Evolutionary conservation across 2,113 vertebrate genomes (phyloP).

Genomic region (Scomber scombrus): DNA sequence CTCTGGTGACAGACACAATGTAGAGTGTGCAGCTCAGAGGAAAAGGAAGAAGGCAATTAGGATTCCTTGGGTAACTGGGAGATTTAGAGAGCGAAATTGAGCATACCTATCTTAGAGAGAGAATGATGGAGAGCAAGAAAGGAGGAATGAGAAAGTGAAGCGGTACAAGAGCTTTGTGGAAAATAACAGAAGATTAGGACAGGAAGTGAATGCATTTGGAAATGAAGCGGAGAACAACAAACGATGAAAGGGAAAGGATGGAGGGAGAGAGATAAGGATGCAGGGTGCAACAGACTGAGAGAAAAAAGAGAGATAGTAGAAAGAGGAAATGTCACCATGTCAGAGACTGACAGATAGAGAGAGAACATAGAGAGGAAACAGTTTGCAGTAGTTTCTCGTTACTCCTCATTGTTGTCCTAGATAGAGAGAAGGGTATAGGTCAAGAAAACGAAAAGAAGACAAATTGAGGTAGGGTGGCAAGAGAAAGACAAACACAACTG

Average conservation of each 20-base stretch:
- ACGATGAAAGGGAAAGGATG: conserved; percentile 69
- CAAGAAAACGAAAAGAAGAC: conserved; percentile 54
- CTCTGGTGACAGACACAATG: conserved; percentile 40
- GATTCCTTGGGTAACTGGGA: conserved; percentile 78
- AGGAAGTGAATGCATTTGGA: conserved; percentile 78
- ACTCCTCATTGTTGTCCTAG: conserved; percentile 28
- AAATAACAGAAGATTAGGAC: conserved; percentile 83
- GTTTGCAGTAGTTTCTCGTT: conserved; percentile 13
- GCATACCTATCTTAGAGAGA: conserved; percentile 79
- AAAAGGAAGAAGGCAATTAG: conserved; percentile 83
- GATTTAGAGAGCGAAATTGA: conserved; percentile 81
- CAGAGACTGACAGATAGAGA: conserved; percentile 29
- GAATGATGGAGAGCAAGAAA: conserved; percentile 42
- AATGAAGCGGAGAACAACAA: conserved; percentile 68
- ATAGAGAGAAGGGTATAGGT: conserved; percentile 32
- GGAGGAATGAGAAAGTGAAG: conserved; percentile 56
- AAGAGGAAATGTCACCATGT: conserved; percentile 66
- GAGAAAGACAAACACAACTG: neutral
- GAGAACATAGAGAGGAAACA: conserved; percentile 47
- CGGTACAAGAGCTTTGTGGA: conserved; percentile 67
- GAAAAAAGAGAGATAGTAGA: conserved; percentile 31
- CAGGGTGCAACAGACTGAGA: conserved; percentile 23
- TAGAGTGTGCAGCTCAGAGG: conserved; percentile 48
- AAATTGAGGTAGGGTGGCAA: neutral
- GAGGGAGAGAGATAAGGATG: conserved; percentile 59